A percentile compares a stretch with the other conserved stretches of the same genome.
phyloP scores from a whole-genome alignment of 2,113 vertebrate genomes.

The Nothocercus nigrocapillus region DNA sequence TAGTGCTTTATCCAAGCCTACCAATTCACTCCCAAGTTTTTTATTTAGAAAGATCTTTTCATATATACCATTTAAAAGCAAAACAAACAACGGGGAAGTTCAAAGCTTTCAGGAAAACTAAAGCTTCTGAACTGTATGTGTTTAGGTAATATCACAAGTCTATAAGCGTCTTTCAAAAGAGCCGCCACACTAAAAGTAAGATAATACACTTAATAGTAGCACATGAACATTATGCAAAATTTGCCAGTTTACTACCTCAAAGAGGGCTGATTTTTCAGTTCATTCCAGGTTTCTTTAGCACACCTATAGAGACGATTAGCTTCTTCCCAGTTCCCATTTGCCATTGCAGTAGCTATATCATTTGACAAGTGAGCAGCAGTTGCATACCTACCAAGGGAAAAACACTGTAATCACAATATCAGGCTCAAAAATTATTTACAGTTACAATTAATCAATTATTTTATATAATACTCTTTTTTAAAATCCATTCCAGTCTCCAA shows the following conservation, averaged over 20 bases:
- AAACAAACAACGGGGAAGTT: neutral
- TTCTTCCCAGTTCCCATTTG: conserved; percentile 86
- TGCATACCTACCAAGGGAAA: conserved; percentile 81
- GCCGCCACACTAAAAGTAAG: neutral
- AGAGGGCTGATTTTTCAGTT: conserved; percentile 77
- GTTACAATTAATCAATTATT: neutral
- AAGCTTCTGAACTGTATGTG: neutral
- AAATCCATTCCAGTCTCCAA: neutral
- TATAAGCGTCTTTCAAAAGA: neutral
- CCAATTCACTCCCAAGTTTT: neutral
- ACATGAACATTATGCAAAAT: neutral
- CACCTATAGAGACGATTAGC: conserved; percentile 80
- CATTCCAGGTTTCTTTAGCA: conserved; percentile 83
- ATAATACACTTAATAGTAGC: neutral
- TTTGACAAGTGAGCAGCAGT: conserved; percentile 81
- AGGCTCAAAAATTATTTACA: neutral
- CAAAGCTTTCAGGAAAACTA: neutral
- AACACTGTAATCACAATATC: neutral
- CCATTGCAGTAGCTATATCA: conserved; percentile 84
- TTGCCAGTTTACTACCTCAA: conserved; percentile 78
- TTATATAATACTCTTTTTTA: neutral
- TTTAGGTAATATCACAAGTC: neutral
- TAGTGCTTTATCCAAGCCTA: neutral
- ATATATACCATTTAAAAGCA: neutral
- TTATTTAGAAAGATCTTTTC: neutral